Evolutionary conservation across 2,113 vertebrate species (phyloP), one percentile per base, ranked within the genome.

Genomic region (Arothron firmamentum): DNA sequence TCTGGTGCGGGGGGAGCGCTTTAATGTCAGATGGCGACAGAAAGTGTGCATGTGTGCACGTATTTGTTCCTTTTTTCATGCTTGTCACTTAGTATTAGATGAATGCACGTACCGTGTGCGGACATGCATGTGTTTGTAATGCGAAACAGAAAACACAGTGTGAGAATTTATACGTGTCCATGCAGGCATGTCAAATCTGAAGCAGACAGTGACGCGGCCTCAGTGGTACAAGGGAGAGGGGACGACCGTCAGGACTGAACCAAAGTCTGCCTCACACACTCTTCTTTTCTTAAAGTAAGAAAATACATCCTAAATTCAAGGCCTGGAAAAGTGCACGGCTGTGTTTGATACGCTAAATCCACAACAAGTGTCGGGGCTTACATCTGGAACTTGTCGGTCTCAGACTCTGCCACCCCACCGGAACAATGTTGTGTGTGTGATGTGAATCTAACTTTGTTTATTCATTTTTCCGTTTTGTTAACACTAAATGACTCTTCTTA

Each of bases 181-280:
- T 54, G 64, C 59, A n/a, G 59, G 31, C 72, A 70, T 81, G 82
- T 54, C 77, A 87, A 84, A 84, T 82, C 73, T 74, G 80, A 85
- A 90, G 81, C 89, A 90, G 89, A 83, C 82, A 86, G 61, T 77
- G 75, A 72, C 74, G 67, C 62, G 66, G 75, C 74, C 69, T 83
- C 71, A 79, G 68, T 70, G 77, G 74, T 72, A 82, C 65, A 73
- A 64, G 70, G 80, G 66, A 70, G 77, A 67, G 75, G 79, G 77
- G 67, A 60, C 84, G 80, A 87, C 79, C 81, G 69, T 59, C 42
- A 58, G 64, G 84, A 88, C 68, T 91, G 76, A 78, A 45, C 72
- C 18, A 45, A 66, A 75, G 81, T 80, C 73, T 70, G 73, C 71
- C 71, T 59, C 57, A 75, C 47, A 6, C 16, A 16, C 23, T 55